A percentile compares a stretch with the other conserved stretches of the same genome.
phyloP scores from a whole-genome alignment of 2,888 invertebrate species.

The Argyresthia albistria region DNA sequence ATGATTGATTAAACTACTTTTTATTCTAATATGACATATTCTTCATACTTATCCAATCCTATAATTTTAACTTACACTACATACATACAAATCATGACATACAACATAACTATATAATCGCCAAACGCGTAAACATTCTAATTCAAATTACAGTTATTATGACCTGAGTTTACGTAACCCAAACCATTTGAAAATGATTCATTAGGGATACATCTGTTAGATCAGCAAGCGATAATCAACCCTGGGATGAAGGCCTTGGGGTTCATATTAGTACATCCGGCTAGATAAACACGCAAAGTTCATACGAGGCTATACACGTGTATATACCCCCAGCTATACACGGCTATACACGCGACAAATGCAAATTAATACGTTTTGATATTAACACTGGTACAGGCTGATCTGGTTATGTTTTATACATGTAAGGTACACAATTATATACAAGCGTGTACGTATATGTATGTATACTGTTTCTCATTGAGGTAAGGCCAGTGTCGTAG shows the following conservation, averaged over 20 bases:
- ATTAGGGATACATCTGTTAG: conserved; percentile 43
- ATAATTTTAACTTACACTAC: too few species aligned
- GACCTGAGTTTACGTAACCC: conserved; percentile 34
- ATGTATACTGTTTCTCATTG: too few species aligned
- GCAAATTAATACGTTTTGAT: conserved; percentile 61
- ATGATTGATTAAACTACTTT: too few species aligned
- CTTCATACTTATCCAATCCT: too few species aligned
- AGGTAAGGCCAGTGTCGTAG: too few species aligned
- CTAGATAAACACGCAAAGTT: conserved; percentile 46
- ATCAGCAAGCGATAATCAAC: background rate
- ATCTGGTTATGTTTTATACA: conserved; percentile 8
- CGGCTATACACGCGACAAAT: conserved; percentile 55
- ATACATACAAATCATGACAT: too few species aligned
- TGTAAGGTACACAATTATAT: too few species aligned
- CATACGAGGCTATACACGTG: conserved; percentile 23
- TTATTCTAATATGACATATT: too few species aligned
- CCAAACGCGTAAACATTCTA: too few species aligned
- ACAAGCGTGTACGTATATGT: too few species aligned
- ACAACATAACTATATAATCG: too few species aligned
- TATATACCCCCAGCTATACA: too few species aligned
- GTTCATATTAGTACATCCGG: background rate
- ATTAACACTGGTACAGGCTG: conserved; percentile 46
- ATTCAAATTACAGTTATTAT: conserved; percentile 23
- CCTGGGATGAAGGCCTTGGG: background rate
- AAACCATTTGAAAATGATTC: conserved; percentile 40